Evolutionary conservation across 64 coral and sea anemone genomes (phyloP).

Genomic region (Catalaphyllia jardinei): DNA sequence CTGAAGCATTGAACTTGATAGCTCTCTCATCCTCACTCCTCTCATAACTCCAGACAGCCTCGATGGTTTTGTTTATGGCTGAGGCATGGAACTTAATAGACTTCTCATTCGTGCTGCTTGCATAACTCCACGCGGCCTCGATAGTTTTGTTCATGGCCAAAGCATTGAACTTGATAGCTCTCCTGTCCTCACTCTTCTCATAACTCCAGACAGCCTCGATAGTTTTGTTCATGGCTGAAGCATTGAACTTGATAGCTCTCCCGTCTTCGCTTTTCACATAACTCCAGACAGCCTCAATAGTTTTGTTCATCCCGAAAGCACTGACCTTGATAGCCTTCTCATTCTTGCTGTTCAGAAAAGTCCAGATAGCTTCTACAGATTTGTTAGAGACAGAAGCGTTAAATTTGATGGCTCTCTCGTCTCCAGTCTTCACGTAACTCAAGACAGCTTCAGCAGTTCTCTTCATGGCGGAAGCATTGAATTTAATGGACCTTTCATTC

Average conservation of each 20-base stretch:
- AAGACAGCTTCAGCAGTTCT: slow-evolving; percentile 56
- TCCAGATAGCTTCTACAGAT: slow-evolving; percentile 47
- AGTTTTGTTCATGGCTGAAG: slow-evolving; percentile 61
- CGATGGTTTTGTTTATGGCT: slow-evolving; percentile 63
- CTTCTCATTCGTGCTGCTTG: slow-evolving; percentile 44
- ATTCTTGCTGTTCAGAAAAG: slow-evolving; percentile 42
- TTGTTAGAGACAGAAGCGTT: slow-evolving; percentile 74
- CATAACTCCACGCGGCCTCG: slow-evolving; percentile 50
- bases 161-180: slow-evolving; percentile 71
- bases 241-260: slow-evolving; percentile 59
- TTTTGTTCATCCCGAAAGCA: slow-evolving; percentile 69
- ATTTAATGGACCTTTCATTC: slow-evolving; percentile 58
- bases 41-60: slow-evolving; percentile 37
- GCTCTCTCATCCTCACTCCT: slow-evolving; percentile 28
- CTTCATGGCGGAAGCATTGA: slow-evolving; percentile 68
- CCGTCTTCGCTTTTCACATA: slow-evolving; percentile 48
- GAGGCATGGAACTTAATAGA: slow-evolving; percentile 77
- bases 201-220: slow-evolving; percentile 76
- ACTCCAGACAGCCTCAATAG: slow-evolving; percentile 35
- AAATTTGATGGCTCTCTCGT: slow-evolving; percentile 70
- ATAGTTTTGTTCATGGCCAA: slow-evolving; percentile 58
- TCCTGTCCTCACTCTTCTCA: slow-evolving; percentile 16
- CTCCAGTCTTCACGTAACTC: slow-evolving; percentile 52
- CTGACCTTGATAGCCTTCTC: slow-evolving; percentile 58
- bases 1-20: slow-evolving; percentile 55